A percentile compares a stretch with the other conserved stretches of the same genome.
Conservation (phyloP, 1,140 invertebrate species). For the Fopius arisanus region DNA sequence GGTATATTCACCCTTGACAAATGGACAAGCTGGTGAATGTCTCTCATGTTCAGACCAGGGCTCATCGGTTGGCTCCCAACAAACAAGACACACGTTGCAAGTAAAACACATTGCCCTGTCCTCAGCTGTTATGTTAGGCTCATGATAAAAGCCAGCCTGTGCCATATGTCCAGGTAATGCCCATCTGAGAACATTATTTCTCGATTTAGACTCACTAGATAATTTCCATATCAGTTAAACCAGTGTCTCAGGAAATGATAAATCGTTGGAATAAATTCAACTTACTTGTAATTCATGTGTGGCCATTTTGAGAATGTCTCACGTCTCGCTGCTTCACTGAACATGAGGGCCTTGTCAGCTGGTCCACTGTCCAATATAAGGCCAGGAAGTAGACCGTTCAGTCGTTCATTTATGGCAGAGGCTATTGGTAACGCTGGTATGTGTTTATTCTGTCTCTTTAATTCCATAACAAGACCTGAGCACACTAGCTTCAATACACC, state of each 20-base stretch:
- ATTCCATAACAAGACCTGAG: slow-evolving; percentile 78
- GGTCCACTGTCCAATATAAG: slow-evolving; percentile 60
- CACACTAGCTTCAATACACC: slow-evolving; percentile 80
- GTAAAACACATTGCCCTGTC: slow-evolving; percentile 95
- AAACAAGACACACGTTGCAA: slow-evolving; percentile 90
- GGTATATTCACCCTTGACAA: slow-evolving; percentile 92
- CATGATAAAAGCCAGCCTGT: slow-evolving; percentile 94
- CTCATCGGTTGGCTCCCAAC: slow-evolving; percentile 96
- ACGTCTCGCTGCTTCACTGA: slow-evolving; percentile 86
- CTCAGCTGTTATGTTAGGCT: slow-evolving; percentile 86
- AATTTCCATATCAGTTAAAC: not conserved
- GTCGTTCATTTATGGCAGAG: slow-evolving; percentile 85
- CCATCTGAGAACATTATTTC: slow-evolving; percentile 72
- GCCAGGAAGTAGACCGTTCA: slow-evolving; percentile 76
- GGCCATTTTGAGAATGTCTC: slow-evolving; percentile 94
- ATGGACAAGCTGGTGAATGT: slow-evolving; percentile 91
- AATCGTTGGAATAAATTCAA: not conserved
- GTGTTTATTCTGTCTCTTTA: slow-evolving; percentile 82
- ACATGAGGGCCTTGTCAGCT: slow-evolving; percentile 80
- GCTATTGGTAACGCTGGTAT: slow-evolving; percentile 87
- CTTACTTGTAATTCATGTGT: slow-evolving; percentile 95
- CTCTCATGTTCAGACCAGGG: slow-evolving; percentile 96
- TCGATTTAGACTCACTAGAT: slow-evolving; percentile 15
- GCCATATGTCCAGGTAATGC: slow-evolving; percentile 94
- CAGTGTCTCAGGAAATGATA: not conserved